Evolutionary conservation across 2,113 vertebrate genomes (phyloP), one percentile per base, ranked within the genome.

Genomic region (Poicephalus meyeri): DNA sequence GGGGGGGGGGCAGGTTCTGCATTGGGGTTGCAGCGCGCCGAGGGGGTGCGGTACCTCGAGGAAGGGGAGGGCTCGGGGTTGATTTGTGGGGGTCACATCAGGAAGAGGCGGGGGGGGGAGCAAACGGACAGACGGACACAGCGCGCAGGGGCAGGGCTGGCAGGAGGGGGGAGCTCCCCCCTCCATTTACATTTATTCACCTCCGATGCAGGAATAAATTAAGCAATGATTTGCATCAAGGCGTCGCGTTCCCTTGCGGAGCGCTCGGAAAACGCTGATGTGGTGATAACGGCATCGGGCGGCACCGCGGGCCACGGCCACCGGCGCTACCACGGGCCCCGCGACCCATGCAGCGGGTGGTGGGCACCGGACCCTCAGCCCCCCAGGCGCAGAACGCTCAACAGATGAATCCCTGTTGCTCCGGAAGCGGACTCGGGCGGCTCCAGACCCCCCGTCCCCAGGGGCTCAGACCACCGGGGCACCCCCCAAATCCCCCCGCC

Each of bases 391-490:
- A n/a, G 55, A n/a, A 12, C 33, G 33, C 55, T 58, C 55, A 58
- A 58, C 55, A 58, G 55, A 58, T 58, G 55, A 14, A n/a, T n/a
- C 55, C 55, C 33, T 58, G 55, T 58, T 58, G 55, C 55, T 23
- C 33, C 55, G 23, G 33, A 13, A n/a, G 55, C 20, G 13, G 55
- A 23, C 13, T 23, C 20, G 33, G 13, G 55, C 21, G 20, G 55
- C 55, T 58, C 33, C 55, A n/a, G 20, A 10, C 13, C 55, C 33
- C 55, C 13, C 33, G 20, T 58, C 33, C 55, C 33, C 55, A n/a
- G 13, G 20, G 20, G 55, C 23, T 33, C 0, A 6, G 6, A 10
- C 21, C 39, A 10, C 44, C 4, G 2, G 7, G 19, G 10, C 6
- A n/a, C 20, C 20, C 33, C 33, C 33, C 33, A n/a, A n/a, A 9